Conservation (phyloP, 2,888 invertebrate species). For the Dexiosoma caninum region DNA sequence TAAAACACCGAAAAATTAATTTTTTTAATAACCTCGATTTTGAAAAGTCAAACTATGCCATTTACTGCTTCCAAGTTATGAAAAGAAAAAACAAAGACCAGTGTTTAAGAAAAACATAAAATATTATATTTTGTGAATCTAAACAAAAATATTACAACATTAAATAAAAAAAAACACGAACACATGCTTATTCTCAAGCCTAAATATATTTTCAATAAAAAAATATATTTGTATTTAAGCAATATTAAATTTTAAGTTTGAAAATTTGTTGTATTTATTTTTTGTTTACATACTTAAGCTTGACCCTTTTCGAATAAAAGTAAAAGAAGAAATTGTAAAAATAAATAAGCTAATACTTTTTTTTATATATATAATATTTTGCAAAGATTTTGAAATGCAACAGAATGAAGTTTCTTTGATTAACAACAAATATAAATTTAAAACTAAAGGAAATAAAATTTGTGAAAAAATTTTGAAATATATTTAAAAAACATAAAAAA, state of each 20-base stretch:
- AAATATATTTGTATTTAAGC: slow-evolving; percentile 47
- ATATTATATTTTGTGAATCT: slow-evolving; percentile 42
- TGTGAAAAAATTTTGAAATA: slow-evolving; percentile 49
- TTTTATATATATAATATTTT: slow-evolving; percentile 42
- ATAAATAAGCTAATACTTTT: slow-evolving; percentile 45
- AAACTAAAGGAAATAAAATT: slow-evolving; percentile 52
- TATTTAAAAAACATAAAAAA: slow-evolving; percentile 28
- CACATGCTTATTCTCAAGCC: slow-evolving; percentile 39
- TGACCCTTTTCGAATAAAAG: slow-evolving; percentile 43
- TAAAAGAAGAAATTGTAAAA: slow-evolving; percentile 4
- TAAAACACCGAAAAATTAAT: slow-evolving; percentile 55
- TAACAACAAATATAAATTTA: slow-evolving; percentile 39
- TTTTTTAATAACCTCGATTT: slow-evolving; percentile 1
- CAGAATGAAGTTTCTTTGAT: background rate
- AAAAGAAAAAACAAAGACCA: background rate
- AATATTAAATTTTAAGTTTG: slow-evolving; percentile 46
- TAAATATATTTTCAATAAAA: slow-evolving; percentile 8
- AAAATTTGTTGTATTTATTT: background rate
- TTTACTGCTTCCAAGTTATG: slow-evolving; percentile 25
- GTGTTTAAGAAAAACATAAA: slow-evolving; percentile 7
- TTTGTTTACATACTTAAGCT: slow-evolving; percentile 40
- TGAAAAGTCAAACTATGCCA: background rate
- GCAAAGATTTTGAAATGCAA: slow-evolving; percentile 28
- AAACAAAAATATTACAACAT: slow-evolving; percentile 31
- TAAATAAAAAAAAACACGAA: slow-evolving; percentile 25